A percentile compares a stretch with the other conserved stretches of the same genome.
phyloP scores from a whole-genome alignment of 35 echinoderm and acorn worm genomes.

The Ophiothrix spiculata region DNA sequence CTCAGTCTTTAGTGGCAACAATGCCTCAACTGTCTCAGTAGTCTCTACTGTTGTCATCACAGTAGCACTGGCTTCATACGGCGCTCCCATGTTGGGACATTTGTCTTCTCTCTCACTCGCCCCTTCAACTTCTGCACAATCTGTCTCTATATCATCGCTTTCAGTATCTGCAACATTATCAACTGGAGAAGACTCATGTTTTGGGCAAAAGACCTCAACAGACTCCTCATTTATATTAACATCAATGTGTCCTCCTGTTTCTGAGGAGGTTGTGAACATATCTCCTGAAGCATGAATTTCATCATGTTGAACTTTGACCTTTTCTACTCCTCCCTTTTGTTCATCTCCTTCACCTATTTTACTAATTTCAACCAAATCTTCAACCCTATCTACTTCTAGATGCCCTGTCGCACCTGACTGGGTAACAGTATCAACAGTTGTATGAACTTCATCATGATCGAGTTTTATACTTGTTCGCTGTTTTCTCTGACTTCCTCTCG shows the following conservation, averaged over 20 bases:
- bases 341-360: too few species aligned
- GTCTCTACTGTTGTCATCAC: not conserved
- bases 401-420: too few species aligned
- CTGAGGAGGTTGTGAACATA: not conserved
- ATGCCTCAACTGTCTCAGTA: not conserved
- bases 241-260: not conserved
- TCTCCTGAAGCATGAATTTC: not conserved
- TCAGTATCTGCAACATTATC: not conserved
- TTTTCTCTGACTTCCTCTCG: not conserved
- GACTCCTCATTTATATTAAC: not conserved
- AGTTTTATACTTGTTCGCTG: too few species aligned
- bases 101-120: not conserved
- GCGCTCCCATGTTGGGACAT: too few species aligned
- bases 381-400: too few species aligned
- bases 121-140: not conserved
- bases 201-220: not conserved
- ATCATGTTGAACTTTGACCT: conserved; percentile 2
- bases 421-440: too few species aligned
- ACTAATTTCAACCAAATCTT: too few species aligned
- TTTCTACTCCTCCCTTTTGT: too few species aligned
- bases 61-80: not conserved
- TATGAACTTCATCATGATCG: too few species aligned
- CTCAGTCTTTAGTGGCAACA: not conserved
- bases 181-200: not conserved
- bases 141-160: not conserved